phyloP scores from a whole-genome alignment of 2,113 vertebrate species.

The Acanthisitta chloris region DNA sequence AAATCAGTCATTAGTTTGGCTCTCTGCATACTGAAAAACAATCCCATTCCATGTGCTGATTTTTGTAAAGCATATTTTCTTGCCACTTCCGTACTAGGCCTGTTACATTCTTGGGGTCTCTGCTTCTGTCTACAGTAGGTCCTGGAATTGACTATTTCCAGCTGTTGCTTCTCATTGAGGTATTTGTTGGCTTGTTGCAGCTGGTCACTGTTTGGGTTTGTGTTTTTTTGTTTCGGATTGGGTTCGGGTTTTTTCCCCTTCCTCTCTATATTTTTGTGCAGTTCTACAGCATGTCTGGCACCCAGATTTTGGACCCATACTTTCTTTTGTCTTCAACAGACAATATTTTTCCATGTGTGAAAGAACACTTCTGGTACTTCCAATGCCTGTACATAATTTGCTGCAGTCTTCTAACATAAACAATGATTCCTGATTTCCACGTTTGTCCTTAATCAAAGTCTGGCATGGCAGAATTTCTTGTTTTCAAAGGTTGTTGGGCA shows the following conservation, averaged over 20 bases:
- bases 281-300: constrained; percentile 29
- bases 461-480: not conserved
- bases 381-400: not conserved
- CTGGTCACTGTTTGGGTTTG: not conserved
- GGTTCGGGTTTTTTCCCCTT: not conserved
- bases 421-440: not conserved
- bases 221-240: not conserved
- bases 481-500: not conserved
- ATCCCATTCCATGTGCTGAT: not conserved
- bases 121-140: not conserved
- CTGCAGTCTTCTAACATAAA: not conserved
- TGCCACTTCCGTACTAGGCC: not conserved
- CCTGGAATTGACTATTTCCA: not conserved
- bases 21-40: not conserved
- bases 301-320: constrained; percentile 22
- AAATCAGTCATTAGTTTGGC: not conserved
- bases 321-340: constrained; percentile 42
- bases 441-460: not conserved
- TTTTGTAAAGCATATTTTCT: not conserved
- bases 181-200: constrained; percentile 7
- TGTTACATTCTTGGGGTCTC: not conserved
- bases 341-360: constrained; percentile 35
- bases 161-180: not conserved
- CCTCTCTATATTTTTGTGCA: not conserved
- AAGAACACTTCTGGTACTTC: constrained; percentile 25